These are phyloP conservation scores for Leistus spinibarbis DNA, from an alignment of 2,888 invertebrate species.

Conservation along the genomic window DNA sequence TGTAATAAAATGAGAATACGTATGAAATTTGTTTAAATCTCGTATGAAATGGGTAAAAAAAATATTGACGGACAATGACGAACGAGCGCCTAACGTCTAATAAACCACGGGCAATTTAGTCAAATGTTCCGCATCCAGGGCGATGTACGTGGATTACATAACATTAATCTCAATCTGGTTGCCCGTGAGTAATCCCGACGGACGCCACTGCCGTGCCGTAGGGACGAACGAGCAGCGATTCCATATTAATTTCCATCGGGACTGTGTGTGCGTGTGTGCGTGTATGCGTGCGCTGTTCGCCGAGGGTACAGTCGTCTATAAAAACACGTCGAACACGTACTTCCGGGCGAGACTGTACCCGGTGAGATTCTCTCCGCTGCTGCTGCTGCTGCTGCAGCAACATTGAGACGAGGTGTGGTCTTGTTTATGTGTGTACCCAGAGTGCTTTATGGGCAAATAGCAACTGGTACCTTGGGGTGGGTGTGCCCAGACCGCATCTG, in stretches of 20 bases:
- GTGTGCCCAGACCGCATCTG: conserved; percentile 14
- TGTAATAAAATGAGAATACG: too few relatives aligned
- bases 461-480: conserved; percentile 22
- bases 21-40: too few relatives aligned
- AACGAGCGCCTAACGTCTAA: background rate
- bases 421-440: conserved; percentile 26
- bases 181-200: background rate
- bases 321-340: background rate
- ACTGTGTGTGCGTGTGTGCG: conserved; percentile 9
- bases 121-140: background rate
- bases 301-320: conserved; percentile 2
- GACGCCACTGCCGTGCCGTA: conserved; percentile 16
- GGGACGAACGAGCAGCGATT: conserved; percentile 23
- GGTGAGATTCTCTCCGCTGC: background rate
- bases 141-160: background rate
- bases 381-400: background rate
- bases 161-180: background rate
- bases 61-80: background rate
- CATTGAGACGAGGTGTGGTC: conserved; percentile 20
- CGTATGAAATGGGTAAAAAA: background rate
- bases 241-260: conserved; percentile 37
- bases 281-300: conserved; percentile 4
- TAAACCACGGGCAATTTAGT: background rate
- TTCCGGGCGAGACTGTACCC: conserved; percentile 9
- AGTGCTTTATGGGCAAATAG: conserved; percentile 33